Percentiles rank a stretch among this genome's conserved stretches.
Conservation (phyloP, 2,888 invertebrate species). For the Diaphora mendica region DNA sequence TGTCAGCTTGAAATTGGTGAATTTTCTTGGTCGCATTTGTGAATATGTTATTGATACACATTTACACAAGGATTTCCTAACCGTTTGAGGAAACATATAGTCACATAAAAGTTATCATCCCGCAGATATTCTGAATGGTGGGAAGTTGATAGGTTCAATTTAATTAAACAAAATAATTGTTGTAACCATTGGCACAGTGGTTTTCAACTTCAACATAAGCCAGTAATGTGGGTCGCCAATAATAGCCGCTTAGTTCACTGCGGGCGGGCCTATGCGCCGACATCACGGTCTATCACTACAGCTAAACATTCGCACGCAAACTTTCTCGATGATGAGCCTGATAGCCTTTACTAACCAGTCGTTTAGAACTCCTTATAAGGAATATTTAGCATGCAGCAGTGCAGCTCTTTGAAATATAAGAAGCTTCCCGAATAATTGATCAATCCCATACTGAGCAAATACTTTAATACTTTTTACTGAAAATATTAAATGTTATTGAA, state of each 20-base stretch:
- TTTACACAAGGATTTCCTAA: neutral
- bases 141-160: neutral
- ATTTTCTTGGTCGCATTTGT: neutral
- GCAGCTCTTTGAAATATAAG: neutral
- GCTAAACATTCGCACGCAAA: neutral
- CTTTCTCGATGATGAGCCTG: neutral
- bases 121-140: neutral
- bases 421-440: neutral
- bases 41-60: neutral
- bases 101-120: neutral
- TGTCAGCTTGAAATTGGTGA: constrained; percentile 16
- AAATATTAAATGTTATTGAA: neutral
- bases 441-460: neutral
- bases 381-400: neutral
- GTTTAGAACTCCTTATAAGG: neutral
- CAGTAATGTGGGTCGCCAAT: neutral
- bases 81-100: neutral
- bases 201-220: neutral
- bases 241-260: neutral
- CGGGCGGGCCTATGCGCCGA: neutral
- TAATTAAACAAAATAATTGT: neutral
- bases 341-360: neutral
- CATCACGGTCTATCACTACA: neutral
- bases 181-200: neutral
- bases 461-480: neutral